Percentiles rank a stretch among this genome's conserved stretches.
These are phyloP conservation scores for Thalassophryne amazonica DNA, from an alignment of 2,797 vertebrate species.

Conservation along the genomic window DNA sequence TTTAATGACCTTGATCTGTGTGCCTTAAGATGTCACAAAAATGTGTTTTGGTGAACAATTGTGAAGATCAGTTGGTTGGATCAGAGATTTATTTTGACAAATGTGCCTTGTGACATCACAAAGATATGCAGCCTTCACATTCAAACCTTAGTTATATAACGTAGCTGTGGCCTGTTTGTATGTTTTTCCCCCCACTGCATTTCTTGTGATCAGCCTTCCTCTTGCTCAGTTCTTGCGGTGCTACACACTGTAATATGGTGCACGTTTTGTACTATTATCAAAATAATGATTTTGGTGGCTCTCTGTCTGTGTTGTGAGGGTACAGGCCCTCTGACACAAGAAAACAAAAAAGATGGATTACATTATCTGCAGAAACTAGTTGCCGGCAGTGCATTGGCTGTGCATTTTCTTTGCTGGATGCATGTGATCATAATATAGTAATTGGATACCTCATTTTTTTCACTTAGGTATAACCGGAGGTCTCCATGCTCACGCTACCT, in stretches of 20 bases:
- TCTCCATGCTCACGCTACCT: conserved; percentile 53
- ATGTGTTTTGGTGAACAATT: no score
- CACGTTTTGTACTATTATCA: conserved; percentile 9
- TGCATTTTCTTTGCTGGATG: conserved; percentile 17
- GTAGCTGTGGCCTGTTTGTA: no score
- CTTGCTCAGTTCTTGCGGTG: background rate
- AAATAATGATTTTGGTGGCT: background rate
- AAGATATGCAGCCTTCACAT: no score
- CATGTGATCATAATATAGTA: conserved; percentile 65
- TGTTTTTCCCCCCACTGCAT: no score
- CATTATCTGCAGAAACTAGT: background rate
- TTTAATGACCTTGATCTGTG: no score
- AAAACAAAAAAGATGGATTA: conserved; percentile 4
- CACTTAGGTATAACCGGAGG: conserved; percentile 59
- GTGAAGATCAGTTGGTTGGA: no score
- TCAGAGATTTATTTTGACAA: no score
- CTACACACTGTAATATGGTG: conserved; percentile 11
- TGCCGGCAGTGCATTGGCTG: background rate
- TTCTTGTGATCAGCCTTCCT: background rate
- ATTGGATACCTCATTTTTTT: conserved; percentile 71
- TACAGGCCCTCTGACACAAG: conserved; percentile 8
- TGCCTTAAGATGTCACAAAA: no score
- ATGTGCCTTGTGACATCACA: no score
- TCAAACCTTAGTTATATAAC: no score
- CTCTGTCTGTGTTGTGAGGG: background rate